These are phyloP conservation scores for Drosophila littoralis DNA, from an alignment of 1,140 invertebrate species.

Conservation along the genomic window DNA sequence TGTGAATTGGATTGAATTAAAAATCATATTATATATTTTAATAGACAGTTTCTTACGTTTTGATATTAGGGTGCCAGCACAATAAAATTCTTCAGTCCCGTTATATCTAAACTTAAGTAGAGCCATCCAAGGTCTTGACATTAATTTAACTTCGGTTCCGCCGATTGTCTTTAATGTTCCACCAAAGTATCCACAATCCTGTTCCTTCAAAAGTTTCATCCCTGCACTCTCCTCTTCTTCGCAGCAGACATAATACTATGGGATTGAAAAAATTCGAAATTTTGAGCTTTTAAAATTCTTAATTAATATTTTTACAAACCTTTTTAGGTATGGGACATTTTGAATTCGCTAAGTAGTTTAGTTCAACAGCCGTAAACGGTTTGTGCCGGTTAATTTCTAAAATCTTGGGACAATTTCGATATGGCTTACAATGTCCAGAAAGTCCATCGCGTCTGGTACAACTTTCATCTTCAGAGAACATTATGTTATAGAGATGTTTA, in stretches of 20 bases:
- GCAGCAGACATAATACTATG: constrained; percentile 13
- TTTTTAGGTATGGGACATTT: too few species aligned
- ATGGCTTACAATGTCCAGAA: too few species aligned
- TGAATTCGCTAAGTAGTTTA: too few species aligned
- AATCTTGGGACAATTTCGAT: too few species aligned
- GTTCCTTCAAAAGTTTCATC: background rate
- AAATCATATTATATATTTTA: background rate
- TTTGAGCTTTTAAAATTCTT: too few species aligned
- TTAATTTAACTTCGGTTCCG: background rate
- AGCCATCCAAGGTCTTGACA: constrained; percentile 37
- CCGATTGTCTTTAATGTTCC: background rate
- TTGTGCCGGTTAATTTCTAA: too few species aligned
- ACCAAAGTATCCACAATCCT: constrained; percentile 7
- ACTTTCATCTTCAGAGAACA: too few species aligned
- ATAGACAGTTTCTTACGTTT: constrained; percentile 9
- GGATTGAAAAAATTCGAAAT: too few species aligned
- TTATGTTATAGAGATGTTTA: too few species aligned
- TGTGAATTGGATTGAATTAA: background rate
- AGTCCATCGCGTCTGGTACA: too few species aligned
- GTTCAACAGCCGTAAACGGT: too few species aligned
- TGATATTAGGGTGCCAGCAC: constrained; percentile 28
- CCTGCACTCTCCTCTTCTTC: constrained; percentile 1
- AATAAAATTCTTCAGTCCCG: background rate
- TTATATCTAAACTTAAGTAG: background rate
- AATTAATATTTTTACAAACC: too few species aligned